These are phyloP conservation scores for Zosterops pallidus DNA, from an alignment of 2,113 vertebrate species.

Conservation along the genomic window DNA sequence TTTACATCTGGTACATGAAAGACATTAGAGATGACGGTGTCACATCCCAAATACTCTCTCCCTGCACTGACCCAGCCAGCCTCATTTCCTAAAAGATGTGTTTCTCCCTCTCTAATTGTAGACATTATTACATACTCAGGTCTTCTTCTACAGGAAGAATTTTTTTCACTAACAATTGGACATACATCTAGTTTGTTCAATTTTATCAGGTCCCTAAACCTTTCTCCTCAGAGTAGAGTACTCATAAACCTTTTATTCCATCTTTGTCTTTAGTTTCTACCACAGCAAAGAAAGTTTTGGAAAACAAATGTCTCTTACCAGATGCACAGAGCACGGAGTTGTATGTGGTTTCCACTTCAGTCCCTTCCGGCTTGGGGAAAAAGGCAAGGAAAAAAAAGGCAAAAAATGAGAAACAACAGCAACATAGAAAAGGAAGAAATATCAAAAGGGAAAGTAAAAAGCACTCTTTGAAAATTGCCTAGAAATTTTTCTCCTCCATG, in stretches of 20 bases:
- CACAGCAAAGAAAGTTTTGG: neutral
- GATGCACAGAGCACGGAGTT: conserved; percentile 66
- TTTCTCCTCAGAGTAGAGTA: neutral
- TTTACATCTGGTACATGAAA: neutral
- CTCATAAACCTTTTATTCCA: neutral
- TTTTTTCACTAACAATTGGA: neutral
- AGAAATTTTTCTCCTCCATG: neutral
- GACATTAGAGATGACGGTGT: neutral
- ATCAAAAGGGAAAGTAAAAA: neutral
- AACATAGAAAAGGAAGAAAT: neutral
- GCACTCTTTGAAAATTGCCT: neutral
- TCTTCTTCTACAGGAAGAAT: neutral
- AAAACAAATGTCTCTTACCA: conserved; percentile 57
- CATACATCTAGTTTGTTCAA: neutral
- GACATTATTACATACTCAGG: neutral
- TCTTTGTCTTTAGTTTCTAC: neutral
- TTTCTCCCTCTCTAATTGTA: neutral
- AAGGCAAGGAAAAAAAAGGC: neutral
- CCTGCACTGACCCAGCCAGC: neutral
- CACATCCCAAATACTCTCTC: neutral
- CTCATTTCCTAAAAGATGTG: neutral
- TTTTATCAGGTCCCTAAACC: neutral
- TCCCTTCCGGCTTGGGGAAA: conserved; percentile 70
- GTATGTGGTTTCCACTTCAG: conserved; percentile 63
- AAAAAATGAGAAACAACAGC: neutral